Base-by-base conservation (phyloP, 2,888 invertebrate species). In the Platycnemis pennipes region DNA sequence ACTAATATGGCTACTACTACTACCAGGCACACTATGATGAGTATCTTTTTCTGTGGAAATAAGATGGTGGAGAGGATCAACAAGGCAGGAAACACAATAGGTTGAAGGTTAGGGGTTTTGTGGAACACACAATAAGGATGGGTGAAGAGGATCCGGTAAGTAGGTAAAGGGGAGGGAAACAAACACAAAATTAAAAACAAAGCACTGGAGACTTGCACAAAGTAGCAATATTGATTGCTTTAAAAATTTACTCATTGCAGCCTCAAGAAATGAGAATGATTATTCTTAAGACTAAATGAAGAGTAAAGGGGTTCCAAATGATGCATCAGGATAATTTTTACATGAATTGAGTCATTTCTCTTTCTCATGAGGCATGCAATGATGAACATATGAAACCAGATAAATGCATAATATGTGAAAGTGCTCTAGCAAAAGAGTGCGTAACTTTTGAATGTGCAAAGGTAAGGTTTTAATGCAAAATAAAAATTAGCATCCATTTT, bases 1-100 rank as follows among this genome's bases (percentile, higher is more conserved):
- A 98, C 97, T 97, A 98, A 97, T 97, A 98, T 97, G 97, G 98
- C 97, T 97, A 98, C 97, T 97, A 98, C 97, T 97, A 98, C 97
- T 96, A 97, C 97, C 97, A 98, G 97, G 98, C 98, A 98, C 97
- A 98, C 98, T 97, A 98, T 97, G 97, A 98, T 98, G 98, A 98
- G 97, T 97, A 98, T 98, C 97, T 98, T 98, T 98, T 98, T 98
- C 98, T 98, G 98, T 96, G 97, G 98, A 96, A 96, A 96, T 96
- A 96, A 96, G 95, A 91, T 91, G 69, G 53, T 42, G 53, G 89
- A 26, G 69, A 91, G 91, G 91, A 91, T 69, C 19, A 63, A 91
- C 44, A 91, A 63, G 91, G 69, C 44, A 91, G 91, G 91, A 22
- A 46, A 46, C 87, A 46, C 45, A 87, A 87, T 19, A 44, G 86